phyloP scores from a whole-genome alignment of 1,140 invertebrate species.

The Diabrotica undecimpunctata region DNA sequence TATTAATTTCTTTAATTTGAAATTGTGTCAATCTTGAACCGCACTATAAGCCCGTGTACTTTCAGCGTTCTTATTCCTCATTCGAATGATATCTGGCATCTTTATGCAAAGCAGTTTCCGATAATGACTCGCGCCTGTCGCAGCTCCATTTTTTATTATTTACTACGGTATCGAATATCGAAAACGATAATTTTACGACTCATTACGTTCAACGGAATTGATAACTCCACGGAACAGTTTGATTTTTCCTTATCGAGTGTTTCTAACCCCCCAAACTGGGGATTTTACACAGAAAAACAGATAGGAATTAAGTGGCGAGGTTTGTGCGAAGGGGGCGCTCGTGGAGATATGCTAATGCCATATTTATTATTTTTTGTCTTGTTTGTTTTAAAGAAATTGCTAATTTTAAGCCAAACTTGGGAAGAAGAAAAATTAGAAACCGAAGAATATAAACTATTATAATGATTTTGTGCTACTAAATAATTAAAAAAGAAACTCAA shows the following conservation, averaged over 20 bases:
- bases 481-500: no score
- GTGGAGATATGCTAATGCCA: neutral
- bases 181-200: conserved; percentile 41
- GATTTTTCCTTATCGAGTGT: conserved; percentile 25
- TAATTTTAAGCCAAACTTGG: no score
- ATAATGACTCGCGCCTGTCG: conserved; percentile 35
- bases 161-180: conserved; percentile 32
- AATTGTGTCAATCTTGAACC: neutral
- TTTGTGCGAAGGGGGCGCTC: neutral
- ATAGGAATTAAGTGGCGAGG: conserved; percentile 4
- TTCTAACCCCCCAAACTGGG: conserved; percentile 19
- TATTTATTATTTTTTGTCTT: no score
- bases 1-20: neutral
- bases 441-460: no score
- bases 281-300: conserved; percentile 10
- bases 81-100: conserved; percentile 33
- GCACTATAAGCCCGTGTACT: neutral
- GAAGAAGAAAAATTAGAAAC: no score
- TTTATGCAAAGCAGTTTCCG: conserved; percentile 42
- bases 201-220: conserved; percentile 38
- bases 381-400: no score
- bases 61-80: conserved; percentile 11
- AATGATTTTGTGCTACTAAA: no score
- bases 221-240: conserved; percentile 28
- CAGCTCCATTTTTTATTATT: conserved; percentile 32